Evolutionary conservation across 1,140 invertebrate species (phyloP).

Genomic region (Phymorhynchus buccinoides): DNA sequence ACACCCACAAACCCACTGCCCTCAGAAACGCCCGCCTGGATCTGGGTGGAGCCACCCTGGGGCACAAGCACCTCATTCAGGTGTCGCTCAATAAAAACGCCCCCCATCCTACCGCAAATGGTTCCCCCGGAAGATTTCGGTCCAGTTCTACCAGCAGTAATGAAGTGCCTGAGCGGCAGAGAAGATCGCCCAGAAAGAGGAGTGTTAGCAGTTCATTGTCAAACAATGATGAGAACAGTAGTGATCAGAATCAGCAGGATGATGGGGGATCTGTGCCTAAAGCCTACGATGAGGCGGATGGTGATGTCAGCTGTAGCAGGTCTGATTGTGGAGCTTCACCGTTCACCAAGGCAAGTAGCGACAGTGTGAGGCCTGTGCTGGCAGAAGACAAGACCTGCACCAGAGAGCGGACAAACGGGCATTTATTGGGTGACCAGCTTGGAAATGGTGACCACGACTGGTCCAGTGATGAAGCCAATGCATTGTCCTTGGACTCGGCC

Average conservation of each 20-base stretch:
- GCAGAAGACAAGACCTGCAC: not conserved
- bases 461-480: not conserved
- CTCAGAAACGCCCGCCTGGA: not conserved
- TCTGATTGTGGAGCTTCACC: not conserved
- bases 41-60: not conserved
- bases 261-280: not conserved
- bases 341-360: not conserved
- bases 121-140: not conserved
- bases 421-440: not conserved
- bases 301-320: not conserved
- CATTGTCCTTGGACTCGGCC: not conserved
- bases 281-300: not conserved
- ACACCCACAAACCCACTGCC: not conserved
- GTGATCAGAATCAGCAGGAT: too few species aligned
- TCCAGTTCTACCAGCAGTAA: not conserved
- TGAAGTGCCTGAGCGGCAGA: not conserved
- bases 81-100: not conserved
- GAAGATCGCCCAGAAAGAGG: not conserved
- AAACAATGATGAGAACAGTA: not conserved
- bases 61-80: conserved; percentile 6
- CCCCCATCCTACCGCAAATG: not conserved
- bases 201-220: not conserved
- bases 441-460: not conserved
- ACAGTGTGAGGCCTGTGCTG: not conserved
- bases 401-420: not conserved